Percentiles rank a stretch among this genome's conserved stretches.
Conservation (phyloP, 2,113 vertebrate genomes). For the Falco punctatus region DNA sequence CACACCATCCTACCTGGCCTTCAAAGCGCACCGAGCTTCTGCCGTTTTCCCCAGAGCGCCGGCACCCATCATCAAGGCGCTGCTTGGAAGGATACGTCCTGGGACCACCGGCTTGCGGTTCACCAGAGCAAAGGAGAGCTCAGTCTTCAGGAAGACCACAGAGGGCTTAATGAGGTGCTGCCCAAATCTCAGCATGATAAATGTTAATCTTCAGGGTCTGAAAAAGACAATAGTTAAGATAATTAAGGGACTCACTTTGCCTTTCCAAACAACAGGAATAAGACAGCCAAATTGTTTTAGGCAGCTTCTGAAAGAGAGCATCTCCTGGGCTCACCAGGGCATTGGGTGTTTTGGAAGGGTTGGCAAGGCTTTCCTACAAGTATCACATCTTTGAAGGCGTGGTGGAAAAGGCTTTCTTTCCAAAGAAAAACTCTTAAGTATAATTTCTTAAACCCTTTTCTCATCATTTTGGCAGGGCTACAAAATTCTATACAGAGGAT, state of each 20-base stretch:
- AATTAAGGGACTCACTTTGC: background rate
- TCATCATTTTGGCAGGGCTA: background rate
- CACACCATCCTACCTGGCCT: slow-evolving; percentile 72
- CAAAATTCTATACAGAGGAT: background rate
- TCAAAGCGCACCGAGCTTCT: rapidly evolving
- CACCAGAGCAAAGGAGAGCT: slow-evolving; percentile 88
- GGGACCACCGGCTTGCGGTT: slow-evolving; percentile 88
- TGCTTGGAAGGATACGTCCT: slow-evolving; percentile 85
- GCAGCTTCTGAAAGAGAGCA: background rate
- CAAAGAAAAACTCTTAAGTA: background rate
- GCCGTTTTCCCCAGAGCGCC: rapidly evolving
- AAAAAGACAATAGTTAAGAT: background rate
- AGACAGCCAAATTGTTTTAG: background rate
- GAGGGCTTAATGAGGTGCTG: slow-evolving; percentile 87
- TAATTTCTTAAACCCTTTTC: background rate
- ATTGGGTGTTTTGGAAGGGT: background rate
- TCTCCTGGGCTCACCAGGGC: background rate
- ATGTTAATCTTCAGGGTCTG: background rate
- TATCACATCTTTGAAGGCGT: background rate
- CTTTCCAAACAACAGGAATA: background rate
- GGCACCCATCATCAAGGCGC: background rate
- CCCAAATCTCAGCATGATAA: slow-evolving; percentile 83
- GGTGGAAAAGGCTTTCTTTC: background rate
- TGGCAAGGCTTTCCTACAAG: background rate
- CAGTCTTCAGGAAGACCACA: slow-evolving; percentile 83